phyloP scores from a whole-genome alignment of 2,113 vertebrate genomes.

The Pteronura brasiliensis region DNA sequence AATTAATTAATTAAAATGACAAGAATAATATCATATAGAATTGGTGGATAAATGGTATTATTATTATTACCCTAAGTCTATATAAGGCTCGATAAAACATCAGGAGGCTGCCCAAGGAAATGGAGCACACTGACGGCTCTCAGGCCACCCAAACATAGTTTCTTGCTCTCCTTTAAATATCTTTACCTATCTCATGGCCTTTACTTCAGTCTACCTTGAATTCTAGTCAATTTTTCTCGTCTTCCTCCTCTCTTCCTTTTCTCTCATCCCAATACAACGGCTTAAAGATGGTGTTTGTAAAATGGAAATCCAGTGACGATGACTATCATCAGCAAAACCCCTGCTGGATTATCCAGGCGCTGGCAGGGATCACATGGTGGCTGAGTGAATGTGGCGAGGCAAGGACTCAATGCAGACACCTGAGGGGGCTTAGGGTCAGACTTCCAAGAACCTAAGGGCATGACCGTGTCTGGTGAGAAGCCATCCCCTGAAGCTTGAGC shows the following conservation, averaged over 20 bases:
- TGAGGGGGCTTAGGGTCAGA: not conserved
- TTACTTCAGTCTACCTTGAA: too few species aligned
- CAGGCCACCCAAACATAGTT: too few species aligned
- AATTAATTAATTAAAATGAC: not conserved
- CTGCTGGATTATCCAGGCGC: fast-evolving
- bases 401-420: not conserved
- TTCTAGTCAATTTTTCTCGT: too few species aligned
- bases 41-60: not conserved
- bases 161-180: too few species aligned
- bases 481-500: not conserved
- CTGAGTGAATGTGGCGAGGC: not conserved
- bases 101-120: not conserved
- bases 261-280: too few species aligned
- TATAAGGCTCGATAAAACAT: not conserved
- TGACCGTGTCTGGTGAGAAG: not conserved
- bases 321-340: not conserved
- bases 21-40: not conserved
- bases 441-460: fast-evolving
- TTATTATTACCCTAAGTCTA: not conserved
- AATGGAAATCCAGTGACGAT: not conserved
- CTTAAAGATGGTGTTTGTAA: too few species aligned
- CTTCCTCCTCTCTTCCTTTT: too few species aligned
- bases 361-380: not conserved
- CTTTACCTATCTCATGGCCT: too few species aligned
- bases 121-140: not conserved